Base-by-base conservation (phyloP, 2,888 invertebrate genomes). In the Carterocephalus palaemon region DNA sequence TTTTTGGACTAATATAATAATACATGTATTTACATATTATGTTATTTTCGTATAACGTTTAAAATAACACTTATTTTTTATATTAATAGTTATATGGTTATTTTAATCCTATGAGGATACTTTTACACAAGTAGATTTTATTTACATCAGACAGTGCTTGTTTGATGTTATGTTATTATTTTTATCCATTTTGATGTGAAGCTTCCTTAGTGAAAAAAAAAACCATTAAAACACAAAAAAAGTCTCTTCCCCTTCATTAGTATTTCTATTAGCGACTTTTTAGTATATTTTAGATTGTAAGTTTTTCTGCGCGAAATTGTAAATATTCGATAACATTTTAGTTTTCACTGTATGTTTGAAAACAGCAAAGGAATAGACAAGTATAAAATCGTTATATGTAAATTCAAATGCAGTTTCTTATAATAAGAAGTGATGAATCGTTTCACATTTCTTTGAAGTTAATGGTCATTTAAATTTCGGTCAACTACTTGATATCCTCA, bases 21-120 rank as follows among this genome's bases (percentile, higher is more conserved):
- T n/a, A 2, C n/a, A 32, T 32, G 32, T 28, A 38, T 28, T 38
- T 37, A 26, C 15, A 26, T 13, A 33, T 32, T 41, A 24, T 26
- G 26, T 36, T 49, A 47, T 49, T 46, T 49, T 41, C 36, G 38
- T 42, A 46, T 43, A 24, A 49, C 49, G 39, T 49, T 48, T 41
- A 43, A 40, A 53, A 51, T 52, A 48, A 38, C 32, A 36, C 23
- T 53, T 46, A 48, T 48, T 53, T 49, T 45, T 31, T 28, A 36
- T 36, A 26, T 45, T 23, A 13, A 19, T 31, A 47, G 24, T 17
- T 26, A 47, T 43, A 46, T 38, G 31, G 9, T 23, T 29, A 19
- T 41, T 31, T 16, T 19, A 26, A 33, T 31, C 41, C 41, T 41
- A 12, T 12, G 12, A 40, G 40, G 40, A 41, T 41, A 7, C 16